Evolutionary conservation across 2,797 vertebrate genomes (phyloP).

Genomic region (Gymnocypris eckloni): DNA sequence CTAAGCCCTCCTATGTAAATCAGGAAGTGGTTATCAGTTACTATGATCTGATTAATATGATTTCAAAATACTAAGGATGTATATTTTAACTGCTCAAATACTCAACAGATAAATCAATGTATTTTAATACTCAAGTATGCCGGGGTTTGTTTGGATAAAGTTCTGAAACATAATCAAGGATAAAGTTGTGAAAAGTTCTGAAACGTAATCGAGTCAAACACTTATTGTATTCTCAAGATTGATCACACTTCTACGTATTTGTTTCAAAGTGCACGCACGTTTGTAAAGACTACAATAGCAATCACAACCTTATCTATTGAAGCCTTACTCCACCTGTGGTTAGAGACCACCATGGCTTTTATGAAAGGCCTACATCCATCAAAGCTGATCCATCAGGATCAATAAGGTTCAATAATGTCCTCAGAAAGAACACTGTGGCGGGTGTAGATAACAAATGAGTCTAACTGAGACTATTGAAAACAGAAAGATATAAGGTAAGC

Average conservation of each 20-base stretch:
- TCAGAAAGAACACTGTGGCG: conserved; percentile 11
- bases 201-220: background rate
- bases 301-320: conserved; percentile 10
- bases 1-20: background rate
- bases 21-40: background rate
- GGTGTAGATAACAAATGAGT: conserved; percentile 7
- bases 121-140: background rate
- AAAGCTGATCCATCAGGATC: conserved; percentile 34
- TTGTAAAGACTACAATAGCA: background rate
- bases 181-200: background rate
- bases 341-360: conserved; percentile 13
- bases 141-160: background rate
- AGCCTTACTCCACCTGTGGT: conserved; percentile 21
- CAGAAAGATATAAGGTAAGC: background rate
- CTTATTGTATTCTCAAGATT: background rate
- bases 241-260: background rate
- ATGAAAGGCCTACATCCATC: conserved; percentile 23
- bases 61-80: background rate
- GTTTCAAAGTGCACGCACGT: background rate
- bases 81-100: background rate
- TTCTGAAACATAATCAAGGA: background rate
- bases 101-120: background rate
- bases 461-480: conserved; percentile 7
- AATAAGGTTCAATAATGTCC: conserved; percentile 33
- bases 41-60: background rate